A percentile compares a stretch with the other conserved stretches of the same genome.
These are phyloP conservation scores for Blennius ocellaris DNA, from an alignment of 2,113 vertebrate genomes.

Conservation along the genomic window DNA sequence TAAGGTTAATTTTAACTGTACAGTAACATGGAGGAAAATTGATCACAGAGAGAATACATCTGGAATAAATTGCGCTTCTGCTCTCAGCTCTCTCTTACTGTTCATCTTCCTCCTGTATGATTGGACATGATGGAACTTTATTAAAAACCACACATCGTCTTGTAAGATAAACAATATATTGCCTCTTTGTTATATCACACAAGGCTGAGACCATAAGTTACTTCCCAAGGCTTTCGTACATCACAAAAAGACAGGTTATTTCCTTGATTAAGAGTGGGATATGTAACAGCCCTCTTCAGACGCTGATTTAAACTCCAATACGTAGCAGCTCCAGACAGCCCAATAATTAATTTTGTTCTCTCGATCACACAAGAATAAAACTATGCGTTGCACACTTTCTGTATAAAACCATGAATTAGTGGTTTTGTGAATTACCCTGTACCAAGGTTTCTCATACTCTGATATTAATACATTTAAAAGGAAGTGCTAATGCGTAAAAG, in stretches of 20 bases:
- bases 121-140: neutral
- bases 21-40: neutral
- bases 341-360: neutral
- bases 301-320: neutral
- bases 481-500: slow-evolving; percentile 32
- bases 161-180: slow-evolving; percentile 9
- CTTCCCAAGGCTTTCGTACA: neutral
- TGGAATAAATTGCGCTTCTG: too few species aligned
- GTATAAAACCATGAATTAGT: slow-evolving; percentile 14
- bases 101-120: neutral
- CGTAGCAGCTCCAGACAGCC: neutral
- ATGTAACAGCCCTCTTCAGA: neutral
- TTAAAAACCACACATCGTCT: neutral
- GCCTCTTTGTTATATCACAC: neutral
- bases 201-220: neutral
- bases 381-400: neutral
- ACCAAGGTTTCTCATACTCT: slow-evolving; percentile 9
- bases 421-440: slow-evolving; percentile 10
- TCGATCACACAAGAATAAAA: neutral
- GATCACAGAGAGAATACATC: too few species aligned
- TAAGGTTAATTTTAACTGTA: neutral
- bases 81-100: neutral
- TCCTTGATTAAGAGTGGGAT: neutral
- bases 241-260: neutral
- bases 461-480: slow-evolving; percentile 21